Evolutionary conservation across 2,797 vertebrate species (phyloP).

Genomic region (Pseudomugil gertrudae): DNA sequence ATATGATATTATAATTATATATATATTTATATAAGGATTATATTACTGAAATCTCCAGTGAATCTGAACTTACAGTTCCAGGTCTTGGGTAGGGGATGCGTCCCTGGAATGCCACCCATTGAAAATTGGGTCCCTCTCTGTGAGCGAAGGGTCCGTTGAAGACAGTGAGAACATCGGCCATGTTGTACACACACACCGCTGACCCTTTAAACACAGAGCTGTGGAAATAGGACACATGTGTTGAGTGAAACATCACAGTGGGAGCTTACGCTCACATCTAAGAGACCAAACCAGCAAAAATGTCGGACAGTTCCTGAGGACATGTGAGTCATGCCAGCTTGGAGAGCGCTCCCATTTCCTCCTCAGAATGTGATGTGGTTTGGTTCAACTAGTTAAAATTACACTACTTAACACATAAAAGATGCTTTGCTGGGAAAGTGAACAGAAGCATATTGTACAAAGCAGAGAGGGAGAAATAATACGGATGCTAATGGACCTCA

Average conservation of each 20-base stretch:
- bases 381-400: conserved; percentile 51
- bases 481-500: conserved; percentile 28
- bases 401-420: conserved; percentile 49
- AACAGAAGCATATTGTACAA: conserved; percentile 37
- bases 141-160: conserved; percentile 98
- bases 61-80: conserved; percentile 89
- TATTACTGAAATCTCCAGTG: too few species aligned
- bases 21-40: too few species aligned
- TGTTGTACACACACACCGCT: conserved; percentile 95
- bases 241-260: conserved; percentile 15
- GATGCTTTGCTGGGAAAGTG: conserved; percentile 47
- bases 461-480: conserved; percentile 45
- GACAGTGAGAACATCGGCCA: conserved; percentile 95
- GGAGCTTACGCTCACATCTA: neutral
- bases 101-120: conserved; percentile 95
- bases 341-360: conserved; percentile 37
- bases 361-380: conserved; percentile 52
- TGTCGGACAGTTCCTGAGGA: conserved; percentile 27
- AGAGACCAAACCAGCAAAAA: conserved; percentile 27
- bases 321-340: conserved; percentile 19
- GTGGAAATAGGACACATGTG: conserved; percentile 50
- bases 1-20: too few species aligned
- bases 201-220: conserved; percentile 98
- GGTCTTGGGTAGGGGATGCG: conserved; percentile 96
- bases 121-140: conserved; percentile 95